Evolutionary conservation across 1,140 invertebrate species (phyloP), one percentile per base, ranked within the genome.

Genomic region (Lordiphosa collinella): DNA sequence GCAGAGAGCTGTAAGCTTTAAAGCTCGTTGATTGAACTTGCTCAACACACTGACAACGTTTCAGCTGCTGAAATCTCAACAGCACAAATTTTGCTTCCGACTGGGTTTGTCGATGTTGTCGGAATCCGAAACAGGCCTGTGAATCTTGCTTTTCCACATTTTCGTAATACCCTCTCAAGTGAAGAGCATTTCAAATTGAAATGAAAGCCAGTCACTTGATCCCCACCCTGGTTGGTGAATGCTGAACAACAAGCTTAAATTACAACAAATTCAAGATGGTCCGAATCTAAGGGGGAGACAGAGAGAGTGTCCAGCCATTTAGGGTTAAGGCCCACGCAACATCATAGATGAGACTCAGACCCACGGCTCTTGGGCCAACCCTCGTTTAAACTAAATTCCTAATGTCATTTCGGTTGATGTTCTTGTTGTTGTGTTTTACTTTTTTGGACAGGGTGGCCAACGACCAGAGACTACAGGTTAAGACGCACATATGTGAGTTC

Each of bases 331-430:
- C 63, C 47, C 51, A 59, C 31, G 47, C 61, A 37, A 46, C 57
- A 44, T 8, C 12, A 34, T 14, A 18, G 37, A 35, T 31, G 31
- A 46, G 43, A 53, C 47, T 40, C 47, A 55, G 52, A 56, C 52
- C 47, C 57, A 32, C 34, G 10, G 16, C 49, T 58, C 31, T 44
- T 35, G 48, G 51, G 56, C 56, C 66, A 70, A 70, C 66, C 66
- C 66, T 70, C 66, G 56, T 66, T 70, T 70, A 61, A 70, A 70
- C 62, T 70, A 66, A 70, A 70, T 66, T 70, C 57, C 56, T 70
- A 70, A 70, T 70, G 56, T 70, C 48, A 70, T 70, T 70, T 70
- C 34, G 46, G 13, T 68, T 52, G 48, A 37, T 58, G 32, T 57
- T 64, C n/a, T 46, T 55, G 35, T 57, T 64, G 12, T 46, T 55